phyloP scores from a whole-genome alignment of 2,113 vertebrate genomes.

The Syrrhaptes paradoxus region DNA sequence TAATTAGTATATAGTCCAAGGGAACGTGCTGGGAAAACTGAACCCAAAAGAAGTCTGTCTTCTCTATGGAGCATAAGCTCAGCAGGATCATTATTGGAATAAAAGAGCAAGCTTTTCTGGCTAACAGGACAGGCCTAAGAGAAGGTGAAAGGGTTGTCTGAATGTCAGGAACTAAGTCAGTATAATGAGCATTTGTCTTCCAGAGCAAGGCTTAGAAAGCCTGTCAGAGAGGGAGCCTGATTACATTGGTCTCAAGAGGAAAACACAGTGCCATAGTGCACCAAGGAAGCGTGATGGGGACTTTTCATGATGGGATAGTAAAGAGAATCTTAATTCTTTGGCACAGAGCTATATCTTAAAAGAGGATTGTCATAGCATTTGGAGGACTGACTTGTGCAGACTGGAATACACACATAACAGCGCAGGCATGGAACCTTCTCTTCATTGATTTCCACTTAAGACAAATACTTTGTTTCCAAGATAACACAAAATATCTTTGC shows the following conservation, averaged over 20 bases:
- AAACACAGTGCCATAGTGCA: accelerated
- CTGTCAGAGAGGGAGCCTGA: not conserved
- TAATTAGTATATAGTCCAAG: not conserved
- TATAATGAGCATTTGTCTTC: not conserved
- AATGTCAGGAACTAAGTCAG: not conserved
- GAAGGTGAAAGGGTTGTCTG: not conserved
- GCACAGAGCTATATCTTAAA: not conserved
- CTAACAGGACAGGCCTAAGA: not conserved
- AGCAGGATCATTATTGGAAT: not conserved
- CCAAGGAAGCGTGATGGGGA: not conserved
- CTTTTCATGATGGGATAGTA: not conserved
- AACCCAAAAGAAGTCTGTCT: not conserved
- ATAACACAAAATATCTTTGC: not conserved
- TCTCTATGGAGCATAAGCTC: not conserved
- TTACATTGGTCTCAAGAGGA: not conserved
- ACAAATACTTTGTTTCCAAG: not conserved
- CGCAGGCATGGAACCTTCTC: not conserved
- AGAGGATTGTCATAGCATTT: not conserved
- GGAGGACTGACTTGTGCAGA: not conserved
- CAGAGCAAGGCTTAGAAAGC: not conserved
- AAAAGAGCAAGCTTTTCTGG: not conserved
- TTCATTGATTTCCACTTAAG: not conserved
- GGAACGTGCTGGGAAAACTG: not conserved
- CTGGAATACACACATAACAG: not conserved
- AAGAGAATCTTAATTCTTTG: not conserved